Base-by-base conservation (phyloP, 2,113 vertebrate species). In the Percina caprodes region DNA sequence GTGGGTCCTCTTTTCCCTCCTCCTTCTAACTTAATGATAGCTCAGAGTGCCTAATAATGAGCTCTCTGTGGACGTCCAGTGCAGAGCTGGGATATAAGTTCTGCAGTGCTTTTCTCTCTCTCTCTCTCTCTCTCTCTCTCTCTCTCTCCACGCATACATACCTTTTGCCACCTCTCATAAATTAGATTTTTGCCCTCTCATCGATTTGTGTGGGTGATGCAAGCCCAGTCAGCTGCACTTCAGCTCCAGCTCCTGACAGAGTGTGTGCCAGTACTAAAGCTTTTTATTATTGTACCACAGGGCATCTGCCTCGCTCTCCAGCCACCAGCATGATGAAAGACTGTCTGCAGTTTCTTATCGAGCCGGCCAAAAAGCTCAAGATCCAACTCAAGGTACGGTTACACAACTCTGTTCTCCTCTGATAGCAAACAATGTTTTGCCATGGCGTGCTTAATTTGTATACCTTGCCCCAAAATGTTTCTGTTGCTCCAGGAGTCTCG, bases 351-450 rank as follows among this genome's bases (percentile, higher is more conserved):
- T 95, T 96, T 71, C 90, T 96, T 5, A 88, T 94, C 12, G 94
- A 96, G 67, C 95, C 95, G 0, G 94, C 95, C 69, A 95, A 96
- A 56, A 95, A 94, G 88, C 92, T 96, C 52, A 95, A 95, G 74
- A 91, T 92, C 80, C 89, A 92, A 46, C 91, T 96, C 21, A 95
- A 95, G 94, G 95, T 95, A 85, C 3, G 11, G 8, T 4, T 10
- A 10, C 8, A 7, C 35, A 3, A 12, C 30, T 39, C 26, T 23
- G 16, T 13, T 39, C 19, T 45, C 33, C 12, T 39, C 12, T 30
- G 48, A 77, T 45, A 30, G 30, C 46, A 42, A 3, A 18, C 1
- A 10, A 2, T 69, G 16, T 23, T 24, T 58, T 63, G 33, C 54
- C 39, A 42, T 11, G 39, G 4, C 6, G 46, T 42, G 35, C 49